Percentiles rank a stretch among this genome's conserved stretches.
phyloP scores from a whole-genome alignment of 2,797 vertebrate genomes.

The Lepus oiostolus region DNA sequence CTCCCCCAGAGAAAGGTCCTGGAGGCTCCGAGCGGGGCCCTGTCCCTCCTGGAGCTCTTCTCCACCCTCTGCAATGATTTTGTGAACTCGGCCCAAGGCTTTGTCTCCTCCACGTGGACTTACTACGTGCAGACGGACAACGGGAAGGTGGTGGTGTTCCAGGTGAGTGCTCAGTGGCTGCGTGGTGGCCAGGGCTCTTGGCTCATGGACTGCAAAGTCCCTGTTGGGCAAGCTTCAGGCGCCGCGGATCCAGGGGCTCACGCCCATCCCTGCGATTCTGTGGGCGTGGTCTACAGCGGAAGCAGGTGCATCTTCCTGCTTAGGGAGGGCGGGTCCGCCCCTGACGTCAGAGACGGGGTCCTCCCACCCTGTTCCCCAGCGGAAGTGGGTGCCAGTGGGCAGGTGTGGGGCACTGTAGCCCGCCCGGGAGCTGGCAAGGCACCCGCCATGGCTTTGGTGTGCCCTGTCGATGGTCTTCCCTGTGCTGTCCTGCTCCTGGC shows the following conservation, averaged over 20 bases:
- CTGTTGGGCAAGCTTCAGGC: neutral
- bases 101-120: constrained; percentile 99
- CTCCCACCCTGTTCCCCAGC: neutral
- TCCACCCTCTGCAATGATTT: constrained; percentile 97
- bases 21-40: constrained; percentile 49
- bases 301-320: neutral
- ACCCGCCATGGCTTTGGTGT: neutral
- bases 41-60: constrained; percentile 90
- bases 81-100: constrained; percentile 96
- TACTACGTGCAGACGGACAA: constrained; percentile 98
- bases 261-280: neutral
- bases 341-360: neutral
- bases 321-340: neutral
- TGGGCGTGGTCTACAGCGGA: neutral
- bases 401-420: neutral
- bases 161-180: constrained; percentile 90
- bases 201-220: neutral
- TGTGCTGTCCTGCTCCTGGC: neutral
- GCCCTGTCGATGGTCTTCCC: neutral
- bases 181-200: neutral
- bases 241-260: neutral
- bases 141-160: constrained; percentile 97
- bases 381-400: neutral
- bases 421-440: neutral
- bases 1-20: constrained; percentile 69